phyloP scores from a whole-genome alignment of 2,888 invertebrate species.

The Syrphus vitripennis region DNA sequence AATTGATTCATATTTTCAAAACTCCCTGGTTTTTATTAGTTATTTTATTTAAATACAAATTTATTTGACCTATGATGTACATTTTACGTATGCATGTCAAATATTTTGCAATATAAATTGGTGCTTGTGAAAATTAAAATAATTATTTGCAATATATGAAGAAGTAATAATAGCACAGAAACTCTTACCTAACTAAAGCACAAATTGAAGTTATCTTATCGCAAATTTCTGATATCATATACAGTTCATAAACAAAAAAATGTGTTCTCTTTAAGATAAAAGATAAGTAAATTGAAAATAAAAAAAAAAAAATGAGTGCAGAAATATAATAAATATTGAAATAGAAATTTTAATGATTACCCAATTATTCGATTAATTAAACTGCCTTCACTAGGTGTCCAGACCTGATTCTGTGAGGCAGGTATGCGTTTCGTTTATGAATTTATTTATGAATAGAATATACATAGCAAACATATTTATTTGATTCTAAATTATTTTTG shows the following conservation, averaged over 20 bases:
- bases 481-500: not conserved
- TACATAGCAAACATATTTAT: not conserved
- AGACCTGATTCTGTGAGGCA: slow-evolving; percentile 57
- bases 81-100: not conserved
- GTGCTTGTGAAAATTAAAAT: not conserved
- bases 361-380: slow-evolving; percentile 60
- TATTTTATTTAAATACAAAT: no score
- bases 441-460: not conserved
- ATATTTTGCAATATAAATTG: not conserved
- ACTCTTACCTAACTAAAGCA: not conserved
- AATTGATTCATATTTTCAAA: no score
- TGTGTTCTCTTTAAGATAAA: slow-evolving; percentile 20
- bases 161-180: not conserved
- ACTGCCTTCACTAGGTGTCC: slow-evolving; percentile 61
- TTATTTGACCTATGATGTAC: no score
- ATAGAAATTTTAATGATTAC: slow-evolving; percentile 33
- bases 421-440: slow-evolving; percentile 15
- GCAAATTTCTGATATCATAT: slow-evolving; percentile 28
- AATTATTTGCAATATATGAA: not conserved
- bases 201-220: slow-evolving; percentile 51
- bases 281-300: slow-evolving; percentile 43
- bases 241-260: no score
- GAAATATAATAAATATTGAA: no score
- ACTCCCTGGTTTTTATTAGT: no score
- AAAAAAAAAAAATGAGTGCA: slow-evolving; percentile 17